Conservation (phyloP, 2,113 vertebrate genomes). For the Numenius arquata region DNA sequence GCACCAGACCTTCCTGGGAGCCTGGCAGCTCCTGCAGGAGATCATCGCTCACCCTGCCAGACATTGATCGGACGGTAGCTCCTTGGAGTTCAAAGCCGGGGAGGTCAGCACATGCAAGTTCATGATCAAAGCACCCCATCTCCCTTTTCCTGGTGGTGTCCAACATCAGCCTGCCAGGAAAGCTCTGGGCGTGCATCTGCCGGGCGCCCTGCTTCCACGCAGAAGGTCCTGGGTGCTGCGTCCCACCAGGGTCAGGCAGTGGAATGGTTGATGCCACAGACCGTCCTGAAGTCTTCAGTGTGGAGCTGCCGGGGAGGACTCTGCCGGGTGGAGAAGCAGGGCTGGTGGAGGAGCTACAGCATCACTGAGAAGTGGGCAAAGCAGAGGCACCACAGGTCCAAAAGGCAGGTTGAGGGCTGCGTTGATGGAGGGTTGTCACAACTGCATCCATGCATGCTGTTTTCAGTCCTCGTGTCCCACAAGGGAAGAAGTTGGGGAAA, state of each 20-base stretch:
- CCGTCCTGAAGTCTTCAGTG: neutral
- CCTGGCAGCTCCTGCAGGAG: neutral
- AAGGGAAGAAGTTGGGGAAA: neutral
- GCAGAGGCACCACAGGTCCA: neutral
- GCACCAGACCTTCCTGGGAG: neutral
- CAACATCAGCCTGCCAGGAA: neutral
- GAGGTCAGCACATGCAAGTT: neutral
- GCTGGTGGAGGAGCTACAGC: neutral
- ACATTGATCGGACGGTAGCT: accelerated
- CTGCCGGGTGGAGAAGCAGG: neutral
- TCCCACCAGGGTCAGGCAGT: neutral
- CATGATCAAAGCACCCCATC: neutral
- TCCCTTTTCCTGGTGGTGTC: neutral
- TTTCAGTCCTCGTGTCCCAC: neutral
- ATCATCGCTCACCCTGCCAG: neutral
- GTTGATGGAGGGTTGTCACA: neutral
- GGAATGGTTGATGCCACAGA: accelerated
- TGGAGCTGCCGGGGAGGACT: accelerated
- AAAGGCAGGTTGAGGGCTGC: neutral
- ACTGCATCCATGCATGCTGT: neutral
- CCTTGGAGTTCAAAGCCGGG: neutral
- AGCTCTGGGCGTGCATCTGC: accelerated
- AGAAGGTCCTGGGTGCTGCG: neutral
- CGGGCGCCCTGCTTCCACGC: accelerated
- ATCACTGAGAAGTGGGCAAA: neutral